A percentile compares a stretch with the other conserved stretches of the same genome.
These are phyloP conservation scores for Ochropleura plecta DNA, from an alignment of 2,888 invertebrate genomes.

Conservation along the genomic window DNA sequence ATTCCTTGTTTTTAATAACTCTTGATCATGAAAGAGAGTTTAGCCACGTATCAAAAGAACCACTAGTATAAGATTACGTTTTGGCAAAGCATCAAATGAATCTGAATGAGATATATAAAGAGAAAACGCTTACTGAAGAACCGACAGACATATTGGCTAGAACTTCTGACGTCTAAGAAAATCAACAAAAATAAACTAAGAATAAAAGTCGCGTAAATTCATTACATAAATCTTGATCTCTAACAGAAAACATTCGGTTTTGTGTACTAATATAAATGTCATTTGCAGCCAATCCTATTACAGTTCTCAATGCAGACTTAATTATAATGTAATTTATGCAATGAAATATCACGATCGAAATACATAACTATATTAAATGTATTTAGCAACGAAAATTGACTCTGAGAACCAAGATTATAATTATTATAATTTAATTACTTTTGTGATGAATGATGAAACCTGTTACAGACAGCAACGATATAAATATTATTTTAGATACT, in stretches of 20 bases:
- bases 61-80: constrained; percentile 45
- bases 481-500: constrained; percentile 22
- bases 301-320: constrained; percentile 15
- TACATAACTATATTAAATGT: constrained; percentile 28
- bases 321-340: constrained; percentile 47
- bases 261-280: constrained; percentile 29
- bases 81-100: constrained; percentile 60
- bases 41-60: constrained; percentile 31
- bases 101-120: constrained; percentile 43
- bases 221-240: constrained; percentile 24
- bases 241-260: constrained; percentile 19
- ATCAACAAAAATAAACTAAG: constrained; percentile 50
- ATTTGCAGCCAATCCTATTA: constrained; percentile 31
- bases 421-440: constrained; percentile 25
- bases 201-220: constrained; percentile 28
- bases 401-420: constrained; percentile 20
- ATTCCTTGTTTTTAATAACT: constrained; percentile 15
- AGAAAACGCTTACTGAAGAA: constrained; percentile 34
- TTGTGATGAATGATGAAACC: constrained; percentile 27
- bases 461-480: constrained; percentile 12
- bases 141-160: constrained; percentile 57
- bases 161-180: constrained; percentile 41
- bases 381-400: constrained; percentile 40
- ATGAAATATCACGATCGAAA: constrained; percentile 25
- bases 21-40: constrained; percentile 17